phyloP scores from a whole-genome alignment of 2,113 vertebrate species.

The Hoplias malabaricus region DNA sequence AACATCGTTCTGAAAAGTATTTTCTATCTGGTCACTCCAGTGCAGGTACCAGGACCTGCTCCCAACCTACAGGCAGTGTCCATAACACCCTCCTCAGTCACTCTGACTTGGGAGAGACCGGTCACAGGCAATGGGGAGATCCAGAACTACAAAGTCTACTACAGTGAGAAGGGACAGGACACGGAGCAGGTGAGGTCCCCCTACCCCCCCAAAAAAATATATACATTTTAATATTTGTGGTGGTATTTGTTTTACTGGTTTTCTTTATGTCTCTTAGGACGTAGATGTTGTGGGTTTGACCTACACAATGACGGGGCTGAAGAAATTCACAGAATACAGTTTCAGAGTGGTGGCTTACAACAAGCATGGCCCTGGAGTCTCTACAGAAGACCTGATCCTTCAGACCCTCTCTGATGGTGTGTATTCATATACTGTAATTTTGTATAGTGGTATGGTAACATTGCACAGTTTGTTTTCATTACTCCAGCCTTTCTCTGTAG shows the following conservation, averaged over 20 bases:
- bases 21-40: conserved; percentile 61
- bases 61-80: conserved; percentile 85
- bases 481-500: background rate
- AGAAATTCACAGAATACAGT: conserved; percentile 91
- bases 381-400: conserved; percentile 85
- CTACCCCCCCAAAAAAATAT: too few species aligned
- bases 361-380: conserved; percentile 92
- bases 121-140: conserved; percentile 91
- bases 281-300: conserved; percentile 81
- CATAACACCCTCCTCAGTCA: conserved; percentile 77
- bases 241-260: background rate
- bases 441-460: background rate
- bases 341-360: conserved; percentile 96
- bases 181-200: conserved; percentile 83
- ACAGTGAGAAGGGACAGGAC: conserved; percentile 86
- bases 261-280: conserved; percentile 72
- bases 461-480: background rate
- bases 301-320: conserved; percentile 83
- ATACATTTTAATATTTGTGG: background rate
- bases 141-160: conserved; percentile 92
- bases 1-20: background rate
- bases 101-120: conserved; percentile 87
- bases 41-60: conserved; percentile 93
- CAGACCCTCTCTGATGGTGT: conserved; percentile 90
- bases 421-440: background rate